A percentile compares a stretch with the other conserved stretches of the same genome.
Evolutionary conservation across 2,888 invertebrate species (phyloP).

Genomic region (Belgica antarctica): DNA sequence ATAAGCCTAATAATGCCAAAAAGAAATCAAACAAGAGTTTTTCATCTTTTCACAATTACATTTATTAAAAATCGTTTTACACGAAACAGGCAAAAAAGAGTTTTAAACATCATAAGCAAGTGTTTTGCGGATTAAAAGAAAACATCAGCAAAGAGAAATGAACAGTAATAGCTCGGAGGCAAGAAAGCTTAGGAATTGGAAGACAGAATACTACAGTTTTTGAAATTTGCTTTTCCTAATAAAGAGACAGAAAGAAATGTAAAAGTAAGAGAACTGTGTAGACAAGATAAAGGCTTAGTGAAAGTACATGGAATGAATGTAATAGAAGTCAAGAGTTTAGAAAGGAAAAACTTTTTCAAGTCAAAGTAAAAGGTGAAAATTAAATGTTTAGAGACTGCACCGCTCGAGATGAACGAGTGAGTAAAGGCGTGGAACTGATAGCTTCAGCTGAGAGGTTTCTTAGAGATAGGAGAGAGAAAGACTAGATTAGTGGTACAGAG

Average conservation of each 20-base stretch:
- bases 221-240: not conserved
- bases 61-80: conserved; percentile 42
- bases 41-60: conserved; percentile 44
- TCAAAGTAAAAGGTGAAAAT: conserved; percentile 44
- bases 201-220: not conserved
- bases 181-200: conserved; percentile 1
- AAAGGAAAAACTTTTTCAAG: conserved; percentile 45
- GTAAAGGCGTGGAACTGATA: too few relatives aligned
- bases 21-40: not conserved
- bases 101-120: conserved; percentile 11
- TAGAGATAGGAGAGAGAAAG: conserved; percentile 45
- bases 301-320: conserved; percentile 44
- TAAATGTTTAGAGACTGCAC: too few relatives aligned
- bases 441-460: too few relatives aligned
- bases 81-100: conserved; percentile 6
- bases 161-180: not conserved
- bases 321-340: conserved; percentile 44
- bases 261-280: conserved; percentile 1
- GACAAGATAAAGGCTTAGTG: conserved; percentile 10
- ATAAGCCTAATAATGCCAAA: not conserved
- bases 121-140: not conserved
- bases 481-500: not conserved
- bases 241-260: conserved; percentile 13
- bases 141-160: not conserved
- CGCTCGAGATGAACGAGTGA: too few relatives aligned